phyloP scores from a whole-genome alignment of 1,140 invertebrate species.

The Drosophila truncata region DNA sequence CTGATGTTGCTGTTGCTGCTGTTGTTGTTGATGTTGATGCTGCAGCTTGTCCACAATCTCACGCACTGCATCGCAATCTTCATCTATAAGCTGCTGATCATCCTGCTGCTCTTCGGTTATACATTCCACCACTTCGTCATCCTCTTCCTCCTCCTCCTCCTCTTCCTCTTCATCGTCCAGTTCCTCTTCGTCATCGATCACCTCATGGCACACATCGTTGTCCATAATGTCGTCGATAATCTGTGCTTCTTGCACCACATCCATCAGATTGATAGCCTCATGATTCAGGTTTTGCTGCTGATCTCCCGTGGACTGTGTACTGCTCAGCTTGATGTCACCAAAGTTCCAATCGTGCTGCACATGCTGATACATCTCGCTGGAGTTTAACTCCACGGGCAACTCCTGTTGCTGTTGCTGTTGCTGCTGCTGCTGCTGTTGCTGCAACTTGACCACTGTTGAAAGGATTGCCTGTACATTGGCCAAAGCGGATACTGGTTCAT shows the following conservation, averaged over 20 bases:
- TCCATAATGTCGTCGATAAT: conserved; percentile 70
- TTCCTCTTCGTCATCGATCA: conserved; percentile 51
- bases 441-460: conserved; percentile 58
- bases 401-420: conserved; percentile 53
- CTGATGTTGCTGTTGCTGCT: conserved; percentile 53
- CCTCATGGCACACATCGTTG: conserved; percentile 69
- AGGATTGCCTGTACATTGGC: conserved; percentile 69
- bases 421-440: conserved; percentile 44
- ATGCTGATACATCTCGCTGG: conserved; percentile 79
- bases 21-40: conserved; percentile 75
- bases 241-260: conserved; percentile 71
- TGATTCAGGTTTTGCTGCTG: conserved; percentile 53
- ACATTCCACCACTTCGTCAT: conserved; percentile 69
- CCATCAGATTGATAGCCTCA: conserved; percentile 74
- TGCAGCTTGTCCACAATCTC: conserved; percentile 78
- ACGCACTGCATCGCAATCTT: conserved; percentile 66
- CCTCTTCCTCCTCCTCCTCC: conserved; percentile 61
- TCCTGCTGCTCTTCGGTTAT: conserved; percentile 46
- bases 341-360: conserved; percentile 85
- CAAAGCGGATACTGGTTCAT: conserved; percentile 52
- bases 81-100: conserved; percentile 55
- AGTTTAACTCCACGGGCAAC: conserved; percentile 60
- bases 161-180: conserved; percentile 64
- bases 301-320: conserved; percentile 36
- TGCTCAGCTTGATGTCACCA: conserved; percentile 70